Conservation (phyloP, 2,113 vertebrate species). For the Cebus imitator region DNA sequence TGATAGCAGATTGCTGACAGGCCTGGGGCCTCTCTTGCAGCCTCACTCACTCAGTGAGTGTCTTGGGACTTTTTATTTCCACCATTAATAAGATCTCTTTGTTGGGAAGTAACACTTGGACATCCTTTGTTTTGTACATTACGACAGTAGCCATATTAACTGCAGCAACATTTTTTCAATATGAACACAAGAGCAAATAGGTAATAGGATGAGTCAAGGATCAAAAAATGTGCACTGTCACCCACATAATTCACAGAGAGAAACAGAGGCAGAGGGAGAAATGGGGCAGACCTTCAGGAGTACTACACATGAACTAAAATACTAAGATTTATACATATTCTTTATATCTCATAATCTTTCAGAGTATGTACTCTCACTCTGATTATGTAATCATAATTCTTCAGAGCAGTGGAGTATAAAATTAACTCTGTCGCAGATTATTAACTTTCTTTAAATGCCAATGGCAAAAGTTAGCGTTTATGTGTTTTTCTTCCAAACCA, state of each 20-base stretch:
- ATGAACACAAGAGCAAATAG: not conserved
- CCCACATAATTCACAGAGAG: not conserved
- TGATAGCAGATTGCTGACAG: not conserved
- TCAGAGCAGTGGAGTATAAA: not conserved
- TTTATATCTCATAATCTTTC: not conserved
- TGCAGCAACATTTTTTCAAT: not conserved
- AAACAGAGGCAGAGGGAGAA: not conserved
- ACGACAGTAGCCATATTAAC: conserved; percentile 14
- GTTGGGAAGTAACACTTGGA: conserved; percentile 12
- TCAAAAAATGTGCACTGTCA: not conserved
- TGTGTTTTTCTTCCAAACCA: conserved; percentile 37
- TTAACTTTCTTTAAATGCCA: not conserved
- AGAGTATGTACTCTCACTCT: not conserved
- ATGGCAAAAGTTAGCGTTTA: not conserved
- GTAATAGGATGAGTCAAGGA: not conserved
- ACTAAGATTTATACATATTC: not conserved
- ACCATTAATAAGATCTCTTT: not conserved
- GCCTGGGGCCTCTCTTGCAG: not conserved
- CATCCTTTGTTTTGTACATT: conserved; percentile 21
- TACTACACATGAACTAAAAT: not conserved
- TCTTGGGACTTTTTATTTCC: conserved; percentile 31
- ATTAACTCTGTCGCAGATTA: not conserved
- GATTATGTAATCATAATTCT: not conserved
- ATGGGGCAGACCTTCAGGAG: not conserved
- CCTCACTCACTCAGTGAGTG: not conserved